Evolutionary conservation across 2,797 vertebrate species (phyloP).

Genomic region (Protosalanx chinensis): DNA sequence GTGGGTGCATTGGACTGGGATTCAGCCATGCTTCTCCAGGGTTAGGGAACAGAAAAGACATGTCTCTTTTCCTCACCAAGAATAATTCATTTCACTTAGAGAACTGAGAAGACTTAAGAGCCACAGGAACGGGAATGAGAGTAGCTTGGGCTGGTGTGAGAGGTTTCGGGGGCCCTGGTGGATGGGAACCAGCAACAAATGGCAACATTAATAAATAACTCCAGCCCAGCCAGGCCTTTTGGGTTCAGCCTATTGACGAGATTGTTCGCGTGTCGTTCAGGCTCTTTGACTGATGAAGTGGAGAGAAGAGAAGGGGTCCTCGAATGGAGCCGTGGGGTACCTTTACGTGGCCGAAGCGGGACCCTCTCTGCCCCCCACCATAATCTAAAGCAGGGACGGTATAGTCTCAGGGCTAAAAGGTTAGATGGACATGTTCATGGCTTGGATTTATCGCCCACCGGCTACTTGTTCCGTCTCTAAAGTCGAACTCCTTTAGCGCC

Average conservation of each 20-base stretch:
- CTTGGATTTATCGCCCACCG: slow-evolving; percentile 81
- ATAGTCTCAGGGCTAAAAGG: slow-evolving; percentile 79
- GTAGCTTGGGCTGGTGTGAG: slow-evolving; percentile 80
- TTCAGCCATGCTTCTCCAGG: slow-evolving; percentile 80
- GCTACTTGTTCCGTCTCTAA: slow-evolving; percentile 68
- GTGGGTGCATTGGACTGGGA: slow-evolving; percentile 84
- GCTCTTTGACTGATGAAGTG: slow-evolving; percentile 84
- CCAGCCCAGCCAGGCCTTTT: slow-evolving; percentile 85
- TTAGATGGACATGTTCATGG: slow-evolving; percentile 83
- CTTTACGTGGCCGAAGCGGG: slow-evolving; percentile 57
- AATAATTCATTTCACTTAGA: slow-evolving; percentile 87
- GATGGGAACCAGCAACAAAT: slow-evolving; percentile 93
- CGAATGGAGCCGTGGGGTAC: slow-evolving; percentile 74
- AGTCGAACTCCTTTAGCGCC: slow-evolving; percentile 47
- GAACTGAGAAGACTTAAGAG: slow-evolving; percentile 79
- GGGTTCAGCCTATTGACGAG: slow-evolving; percentile 89
- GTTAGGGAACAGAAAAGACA: slow-evolving; percentile 83
- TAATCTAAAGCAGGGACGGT: slow-evolving; percentile 66
- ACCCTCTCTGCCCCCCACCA: slow-evolving; percentile 44
- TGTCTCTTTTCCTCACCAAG: slow-evolving; percentile 79
- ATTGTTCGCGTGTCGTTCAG: slow-evolving; percentile 96
- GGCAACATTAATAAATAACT: slow-evolving; percentile 97
- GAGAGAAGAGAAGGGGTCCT: slow-evolving; percentile 65
- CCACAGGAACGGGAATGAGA: slow-evolving; percentile 82
- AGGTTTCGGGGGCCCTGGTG: slow-evolving; percentile 74